Percentiles rank a stretch among this genome's conserved stretches.
Evolutionary conservation across 1,140 invertebrate species (phyloP).

Genomic region (Oreohelix idahoensis): DNA sequence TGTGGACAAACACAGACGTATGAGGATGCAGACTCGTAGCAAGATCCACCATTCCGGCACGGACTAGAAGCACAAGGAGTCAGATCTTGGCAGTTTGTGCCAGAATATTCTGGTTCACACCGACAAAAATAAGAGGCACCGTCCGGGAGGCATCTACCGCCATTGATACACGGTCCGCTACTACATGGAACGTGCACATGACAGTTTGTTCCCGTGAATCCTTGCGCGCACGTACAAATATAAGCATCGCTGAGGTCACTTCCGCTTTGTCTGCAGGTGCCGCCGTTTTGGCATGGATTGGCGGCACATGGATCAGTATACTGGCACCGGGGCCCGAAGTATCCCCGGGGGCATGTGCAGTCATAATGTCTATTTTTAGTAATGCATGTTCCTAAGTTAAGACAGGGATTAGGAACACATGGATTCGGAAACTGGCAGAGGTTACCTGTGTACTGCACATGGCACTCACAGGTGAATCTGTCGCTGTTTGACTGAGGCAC

Average conservation of each 20-base stretch:
- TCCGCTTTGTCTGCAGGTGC: slow-evolving; percentile 14
- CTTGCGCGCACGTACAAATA: neutral
- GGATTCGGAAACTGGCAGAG: slow-evolving; percentile 11
- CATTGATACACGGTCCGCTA: neutral
- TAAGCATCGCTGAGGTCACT: neutral
- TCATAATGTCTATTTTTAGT: neutral
- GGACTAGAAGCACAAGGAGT: neutral
- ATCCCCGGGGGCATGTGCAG: neutral
- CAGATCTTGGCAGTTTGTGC: neutral
- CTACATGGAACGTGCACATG: neutral
- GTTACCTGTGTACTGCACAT: neutral
- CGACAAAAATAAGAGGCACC: slow-evolving; percentile 10
- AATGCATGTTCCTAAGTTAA: neutral
- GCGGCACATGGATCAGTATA: neutral
- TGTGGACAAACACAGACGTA: slow-evolving; percentile 18
- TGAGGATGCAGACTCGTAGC: neutral
- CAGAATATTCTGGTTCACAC: slow-evolving; percentile 18
- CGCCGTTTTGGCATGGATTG: slow-evolving; percentile 9
- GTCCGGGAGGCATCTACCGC: neutral
- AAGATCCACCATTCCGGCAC: slow-evolving; percentile 17
- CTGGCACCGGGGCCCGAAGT: neutral
- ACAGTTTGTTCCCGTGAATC: neutral
- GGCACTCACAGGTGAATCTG: slow-evolving; percentile 1
- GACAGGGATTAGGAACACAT: slow-evolving; percentile 23
- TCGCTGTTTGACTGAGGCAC: neutral